Evolutionary conservation across 2,113 vertebrate species (phyloP).

Genomic region (Himantopus leucocephalus): DNA sequence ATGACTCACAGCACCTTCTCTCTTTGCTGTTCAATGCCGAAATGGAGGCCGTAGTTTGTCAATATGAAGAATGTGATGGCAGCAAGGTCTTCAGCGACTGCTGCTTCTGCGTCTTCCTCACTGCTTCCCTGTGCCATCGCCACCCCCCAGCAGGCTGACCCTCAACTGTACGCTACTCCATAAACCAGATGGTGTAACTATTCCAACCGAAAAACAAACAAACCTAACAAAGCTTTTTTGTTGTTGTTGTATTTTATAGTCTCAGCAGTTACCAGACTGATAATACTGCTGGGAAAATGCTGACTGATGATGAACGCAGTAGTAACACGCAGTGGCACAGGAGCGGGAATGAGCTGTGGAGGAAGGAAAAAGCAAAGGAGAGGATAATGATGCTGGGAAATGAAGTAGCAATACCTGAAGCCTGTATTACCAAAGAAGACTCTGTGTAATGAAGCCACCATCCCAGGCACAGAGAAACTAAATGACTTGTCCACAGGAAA

Average conservation of each 20-base stretch:
- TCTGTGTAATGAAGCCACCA: not conserved
- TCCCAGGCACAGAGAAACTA: not conserved
- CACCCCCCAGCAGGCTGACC: not conserved
- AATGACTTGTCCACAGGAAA: not conserved
- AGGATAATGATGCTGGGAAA: not conserved
- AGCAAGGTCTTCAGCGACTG: not conserved
- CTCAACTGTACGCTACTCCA: not conserved
- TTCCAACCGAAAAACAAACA: not conserved
- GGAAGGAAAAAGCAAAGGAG: not conserved
- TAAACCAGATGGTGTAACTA: not conserved
- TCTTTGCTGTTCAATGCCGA: not conserved
- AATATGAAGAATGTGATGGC: not conserved
- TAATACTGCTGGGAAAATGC: not conserved
- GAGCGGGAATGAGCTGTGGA: not conserved
- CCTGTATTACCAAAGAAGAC: not conserved
- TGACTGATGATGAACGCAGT: not conserved
- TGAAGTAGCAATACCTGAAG: not conserved
- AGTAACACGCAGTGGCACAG: not conserved
- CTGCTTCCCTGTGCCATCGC: not conserved
- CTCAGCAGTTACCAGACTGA: not conserved
- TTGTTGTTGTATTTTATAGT: not conserved
- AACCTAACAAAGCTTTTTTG: not conserved
- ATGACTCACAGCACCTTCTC: constrained; percentile 12
- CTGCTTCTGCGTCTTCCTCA: not conserved
- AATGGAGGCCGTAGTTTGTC: not conserved